These are phyloP conservation scores for Todus mexicanus DNA, from an alignment of 2,797 vertebrate genomes.

Conservation along the genomic window DNA sequence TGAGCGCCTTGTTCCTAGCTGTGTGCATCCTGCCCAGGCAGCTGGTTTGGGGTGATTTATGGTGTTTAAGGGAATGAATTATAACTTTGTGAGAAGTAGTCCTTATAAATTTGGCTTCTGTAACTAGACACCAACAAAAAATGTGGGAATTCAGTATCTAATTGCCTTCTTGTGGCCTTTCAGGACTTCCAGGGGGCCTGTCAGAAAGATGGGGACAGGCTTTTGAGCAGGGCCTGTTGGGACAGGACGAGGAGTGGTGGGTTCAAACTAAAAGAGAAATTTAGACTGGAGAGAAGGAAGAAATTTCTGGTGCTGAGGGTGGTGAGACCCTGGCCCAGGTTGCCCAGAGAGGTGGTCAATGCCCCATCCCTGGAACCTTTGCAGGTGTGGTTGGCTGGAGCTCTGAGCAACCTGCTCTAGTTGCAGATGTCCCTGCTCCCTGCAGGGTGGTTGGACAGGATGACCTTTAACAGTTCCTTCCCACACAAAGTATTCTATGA, in stretches of 20 bases:
- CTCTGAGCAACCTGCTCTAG: background rate
- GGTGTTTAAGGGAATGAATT: background rate
- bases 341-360: background rate
- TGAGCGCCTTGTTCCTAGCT: background rate
- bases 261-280: background rate
- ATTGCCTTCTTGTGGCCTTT: background rate
- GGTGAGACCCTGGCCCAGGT: background rate
- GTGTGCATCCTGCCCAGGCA: background rate
- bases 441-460: background rate
- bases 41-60: background rate
- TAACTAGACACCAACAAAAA: background rate
- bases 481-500: background rate
- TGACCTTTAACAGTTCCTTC: background rate
- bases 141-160: background rate
- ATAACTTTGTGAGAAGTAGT: background rate
- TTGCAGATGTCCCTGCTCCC: background rate
- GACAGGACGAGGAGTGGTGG: background rate
- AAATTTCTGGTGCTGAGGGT: background rate
- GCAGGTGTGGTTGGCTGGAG: background rate
- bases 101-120: background rate
- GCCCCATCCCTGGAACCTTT: background rate
- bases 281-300: background rate
- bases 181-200: background rate
- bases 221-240: background rate
- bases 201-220: background rate